Conservation (phyloP, 2,113 vertebrate genomes). For the Rhadina sibilatrix region DNA sequence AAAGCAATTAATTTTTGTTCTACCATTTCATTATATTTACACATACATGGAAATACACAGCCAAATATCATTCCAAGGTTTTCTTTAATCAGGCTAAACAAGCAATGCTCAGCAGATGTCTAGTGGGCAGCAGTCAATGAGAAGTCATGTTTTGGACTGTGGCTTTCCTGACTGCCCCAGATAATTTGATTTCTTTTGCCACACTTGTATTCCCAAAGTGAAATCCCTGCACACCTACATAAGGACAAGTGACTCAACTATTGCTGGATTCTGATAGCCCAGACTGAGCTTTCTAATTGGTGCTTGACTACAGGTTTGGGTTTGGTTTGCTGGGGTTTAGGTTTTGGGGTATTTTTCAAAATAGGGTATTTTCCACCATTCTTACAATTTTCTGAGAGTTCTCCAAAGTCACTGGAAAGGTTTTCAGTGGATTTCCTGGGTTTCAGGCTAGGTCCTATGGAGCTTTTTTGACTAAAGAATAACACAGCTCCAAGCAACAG, state of each 20-base stretch:
- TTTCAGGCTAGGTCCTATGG: neutral
- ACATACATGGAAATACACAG: neutral
- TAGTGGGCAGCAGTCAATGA: neutral
- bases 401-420: neutral
- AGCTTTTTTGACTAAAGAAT: neutral
- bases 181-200: neutral
- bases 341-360: neutral
- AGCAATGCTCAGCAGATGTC: neutral
- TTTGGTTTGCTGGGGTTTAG: neutral
- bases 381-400: neutral
- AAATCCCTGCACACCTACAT: neutral
- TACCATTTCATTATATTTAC: slow-evolving; percentile 3
- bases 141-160: neutral
- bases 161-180: neutral
- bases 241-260: neutral
- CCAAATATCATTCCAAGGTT: neutral
- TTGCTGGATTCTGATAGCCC: neutral
- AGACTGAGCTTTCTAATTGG: neutral
- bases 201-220: neutral
- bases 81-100: slow-evolving; percentile 4
- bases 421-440: neutral
- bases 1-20: neutral
- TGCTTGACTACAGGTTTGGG: neutral
- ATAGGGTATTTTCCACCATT: neutral
- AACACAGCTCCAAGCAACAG: neutral